Base-by-base conservation (phyloP, 23 tunicate genomes). In the Aplidium turbinatum region DNA sequence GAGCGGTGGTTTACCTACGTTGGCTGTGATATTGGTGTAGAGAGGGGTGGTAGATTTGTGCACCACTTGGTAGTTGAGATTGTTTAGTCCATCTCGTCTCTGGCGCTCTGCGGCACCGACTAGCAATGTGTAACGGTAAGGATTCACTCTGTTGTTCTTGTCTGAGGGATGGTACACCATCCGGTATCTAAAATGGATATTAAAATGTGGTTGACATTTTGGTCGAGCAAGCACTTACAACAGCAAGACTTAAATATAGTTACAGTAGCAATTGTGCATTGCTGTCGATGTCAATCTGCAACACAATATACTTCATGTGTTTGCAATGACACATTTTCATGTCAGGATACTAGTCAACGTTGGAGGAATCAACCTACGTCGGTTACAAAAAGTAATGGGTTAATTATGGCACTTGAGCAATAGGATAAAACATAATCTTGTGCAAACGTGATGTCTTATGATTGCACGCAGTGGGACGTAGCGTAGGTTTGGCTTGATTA, bases 121-220 rank as follows among this genome's bases (percentile, higher is more conserved):
- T 42, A 86, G 75, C 68, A 86, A 42, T 0, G 93, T 77, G 66
- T 79, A 85, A 5, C 91, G 91, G 31, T 85, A 85, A 24, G 91
- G 91, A 47, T 85, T 85, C 16, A 85, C 64, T 33, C 83, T 52
- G 73, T 85, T 85, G 73, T 67, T 85, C 30, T 69, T 70, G 78
- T 85, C 91, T 31, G 83, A 77, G 9, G 91, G 91, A 73, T 85
- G 91, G 75, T 77, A 85, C 29, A 76, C 73, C 91, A 85, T 85
- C 35, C 91, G 77, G 74, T 85, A 85, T 34, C 91, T 85, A 73
- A 18, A 19, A 77, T 55, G 13, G 16, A 42, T 11, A 42, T 42
- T 9, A 42, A 42, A 42, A 16, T 42, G 50, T 9, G 16, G 16
- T 16, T 42, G 50, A 9, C 11, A 42, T 9, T 9, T 42, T 42